Base-by-base conservation (phyloP, 2,113 vertebrate species). In the Malurus alboscapulatus region DNA sequence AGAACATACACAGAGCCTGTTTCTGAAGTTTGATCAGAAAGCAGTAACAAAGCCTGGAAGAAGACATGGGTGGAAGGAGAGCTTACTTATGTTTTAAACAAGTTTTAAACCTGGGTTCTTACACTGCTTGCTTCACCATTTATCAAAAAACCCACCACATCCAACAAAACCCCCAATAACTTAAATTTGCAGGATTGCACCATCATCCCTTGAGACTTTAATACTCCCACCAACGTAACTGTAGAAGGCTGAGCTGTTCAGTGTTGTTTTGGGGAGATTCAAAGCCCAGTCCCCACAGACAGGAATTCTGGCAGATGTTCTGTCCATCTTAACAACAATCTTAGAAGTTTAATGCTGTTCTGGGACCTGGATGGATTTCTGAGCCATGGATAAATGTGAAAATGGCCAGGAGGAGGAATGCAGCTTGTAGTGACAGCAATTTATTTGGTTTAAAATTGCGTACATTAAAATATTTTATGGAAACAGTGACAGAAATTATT, bases 401-500 rank as follows among this genome's bases (percentile, higher is more conserved):
- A 86, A 81, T 68, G 86, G 80, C 73, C 77, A 84, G 83, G 29
- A 94, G 77, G 66, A 92, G 48, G 57, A 81, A 72, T 65, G 58
- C 36, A 84, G 22, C 53, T 68, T 88, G 65, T 61, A 40, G 50
- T 44, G 50, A 87, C 38, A 2, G 92, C 40, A 59, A 92, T 86
- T 95, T 81, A 95, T 94, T 95, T 57, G 51, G 68, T 92, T 92
- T 88, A 57, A 50, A 84, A 69, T 25, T 9, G 7, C 54, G 53
- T 88, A 90, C 88, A 92, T 86, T 74, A 88, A 59, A 75, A 72
- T 75, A 71, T 47, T 53, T 50, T 45, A 79, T 0, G 8, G 44
- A 80, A 87, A 75, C 27, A 50, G 78, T 19, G 25, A 36, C 42
- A 81, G 22, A 48, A 84, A 84, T 48, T 29, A 27, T 45, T 87